A percentile compares a stretch with the other conserved stretches of the same genome.
These are phyloP conservation scores for Ceratosolen solmsi DNA, from an alignment of 1,140 invertebrate species.

Conservation along the genomic window DNA sequence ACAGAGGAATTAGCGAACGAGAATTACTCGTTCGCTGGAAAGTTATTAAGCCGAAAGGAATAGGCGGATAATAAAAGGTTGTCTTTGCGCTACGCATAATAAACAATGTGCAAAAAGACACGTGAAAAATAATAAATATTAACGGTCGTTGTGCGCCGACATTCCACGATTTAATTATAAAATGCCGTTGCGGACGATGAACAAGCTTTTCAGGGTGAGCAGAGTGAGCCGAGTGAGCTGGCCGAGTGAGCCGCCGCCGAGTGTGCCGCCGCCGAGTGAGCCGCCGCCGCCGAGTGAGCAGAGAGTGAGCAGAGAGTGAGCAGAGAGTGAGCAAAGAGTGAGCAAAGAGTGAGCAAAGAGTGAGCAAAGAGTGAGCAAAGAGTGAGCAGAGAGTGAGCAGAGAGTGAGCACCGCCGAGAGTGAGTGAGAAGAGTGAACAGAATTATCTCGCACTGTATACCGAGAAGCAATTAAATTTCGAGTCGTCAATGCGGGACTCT, in stretches of 20 bases:
- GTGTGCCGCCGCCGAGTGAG: too few relatives aligned
- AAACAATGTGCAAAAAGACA: conserved; percentile 38
- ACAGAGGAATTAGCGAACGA: neutral
- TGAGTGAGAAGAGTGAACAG: neutral
- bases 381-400: too few relatives aligned
- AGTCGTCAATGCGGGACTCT: conserved; percentile 23
- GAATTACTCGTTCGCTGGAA: conserved; percentile 4
- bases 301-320: too few relatives aligned
- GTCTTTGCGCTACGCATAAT: conserved; percentile 33
- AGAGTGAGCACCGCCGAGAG: too few relatives aligned
- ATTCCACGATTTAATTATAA: conserved; percentile 38
- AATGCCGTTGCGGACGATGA: conserved; percentile 28
- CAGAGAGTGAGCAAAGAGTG: too few relatives aligned
- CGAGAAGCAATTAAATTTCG: conserved; percentile 47
- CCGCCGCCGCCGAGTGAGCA: too few relatives aligned
- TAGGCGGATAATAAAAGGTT: conserved; percentile 27
- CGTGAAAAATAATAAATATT: conserved; percentile 43
- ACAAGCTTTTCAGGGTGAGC: conserved; percentile 29
- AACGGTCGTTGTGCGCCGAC: conserved; percentile 26
- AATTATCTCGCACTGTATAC: conserved; percentile 38
- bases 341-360: too few relatives aligned
- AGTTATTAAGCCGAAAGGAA: conserved; percentile 21
- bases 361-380: too few relatives aligned
- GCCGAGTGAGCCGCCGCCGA: too few relatives aligned
- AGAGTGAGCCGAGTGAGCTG: neutral